These are phyloP conservation scores for Enteromius mattozi DNA, from an alignment of 2,797 vertebrate genomes.

Conservation along the genomic window DNA sequence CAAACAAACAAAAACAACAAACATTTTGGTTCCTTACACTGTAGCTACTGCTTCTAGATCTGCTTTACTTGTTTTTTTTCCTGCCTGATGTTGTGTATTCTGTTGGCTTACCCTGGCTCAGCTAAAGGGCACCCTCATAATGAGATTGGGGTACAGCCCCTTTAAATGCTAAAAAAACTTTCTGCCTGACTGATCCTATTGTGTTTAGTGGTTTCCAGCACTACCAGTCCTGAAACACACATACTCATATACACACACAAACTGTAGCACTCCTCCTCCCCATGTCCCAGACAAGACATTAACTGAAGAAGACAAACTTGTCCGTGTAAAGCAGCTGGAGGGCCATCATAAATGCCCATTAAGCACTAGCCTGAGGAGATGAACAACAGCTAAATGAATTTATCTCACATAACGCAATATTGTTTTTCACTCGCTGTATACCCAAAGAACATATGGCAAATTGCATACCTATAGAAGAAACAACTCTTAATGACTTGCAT, in stretches of 20 bases:
- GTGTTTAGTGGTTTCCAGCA: conserved; percentile 41
- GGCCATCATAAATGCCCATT: conserved; percentile 28
- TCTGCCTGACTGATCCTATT: conserved; percentile 51
- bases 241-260: conserved; percentile 26
- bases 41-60: neutral
- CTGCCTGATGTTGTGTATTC: neutral
- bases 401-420: neutral
- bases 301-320: conserved; percentile 35
- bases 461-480: conserved; percentile 19
- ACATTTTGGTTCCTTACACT: neutral
- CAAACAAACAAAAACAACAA: no score
- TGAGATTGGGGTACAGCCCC: conserved; percentile 12
- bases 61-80: conserved; percentile 14
- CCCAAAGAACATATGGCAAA: conserved; percentile 6
- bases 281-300: conserved; percentile 46
- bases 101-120: neutral
- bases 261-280: conserved; percentile 14
- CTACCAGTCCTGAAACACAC: conserved; percentile 12
- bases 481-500: conserved; percentile 7
- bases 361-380: conserved; percentile 34
- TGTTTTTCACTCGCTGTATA: neutral
- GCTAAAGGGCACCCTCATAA: conserved; percentile 32
- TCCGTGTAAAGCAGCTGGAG: conserved; percentile 43
- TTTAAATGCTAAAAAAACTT: conserved; percentile 15
- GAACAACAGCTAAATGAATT: conserved; percentile 16